Evolutionary conservation across 2,113 vertebrate genomes (phyloP), one percentile per base, ranked within the genome.

Genomic region (Tautogolabrus adspersus): DNA sequence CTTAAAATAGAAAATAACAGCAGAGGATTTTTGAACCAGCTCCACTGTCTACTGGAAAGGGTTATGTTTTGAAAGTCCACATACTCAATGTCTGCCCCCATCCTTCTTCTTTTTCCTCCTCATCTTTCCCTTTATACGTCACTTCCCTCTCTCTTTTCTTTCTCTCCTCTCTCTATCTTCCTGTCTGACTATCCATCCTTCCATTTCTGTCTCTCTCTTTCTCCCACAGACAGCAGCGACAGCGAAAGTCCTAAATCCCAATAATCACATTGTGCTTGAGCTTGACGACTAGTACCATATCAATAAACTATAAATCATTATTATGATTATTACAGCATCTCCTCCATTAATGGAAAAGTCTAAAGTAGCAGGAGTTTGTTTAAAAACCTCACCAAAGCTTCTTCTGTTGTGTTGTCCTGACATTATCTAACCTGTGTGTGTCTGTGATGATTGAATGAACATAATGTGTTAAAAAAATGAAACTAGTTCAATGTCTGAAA

Each of bases 141-240:
- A 23, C 37, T 42, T 70, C 66, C 63, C 21, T 75, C 37, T 63
- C 21, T 57, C 3, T 42, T 22, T 72, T 57, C 40, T 22, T 6
- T 34, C n/a, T 40, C 69, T 56, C 42, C 10, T n/a, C 66, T 42
- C 18, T 51, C 66, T 58, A 22, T 54, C 71, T 58, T 62, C 26
- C 52, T 65, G 40, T 75, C 66, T 78, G 23, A 76, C 80, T 70
- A 15, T 75, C 72, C 56, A 26, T 64, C 58, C 21, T 73, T 68
- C 66, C 56, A 57, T 52, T 22, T 44, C 37, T 73, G 62, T 63
- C n/a, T 76, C 40, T 83, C 66, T 88, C 81, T 90, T 58, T 82
- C 77, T 82, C 87, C 75, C 77, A 87, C 96, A 98, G 97, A 99
- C 67, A 93, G 94, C 89, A 87, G 95, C 5, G 97, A 99, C 85